phyloP scores from a whole-genome alignment of 2,888 invertebrate genomes.

The Ichneumoninae sp. region DNA sequence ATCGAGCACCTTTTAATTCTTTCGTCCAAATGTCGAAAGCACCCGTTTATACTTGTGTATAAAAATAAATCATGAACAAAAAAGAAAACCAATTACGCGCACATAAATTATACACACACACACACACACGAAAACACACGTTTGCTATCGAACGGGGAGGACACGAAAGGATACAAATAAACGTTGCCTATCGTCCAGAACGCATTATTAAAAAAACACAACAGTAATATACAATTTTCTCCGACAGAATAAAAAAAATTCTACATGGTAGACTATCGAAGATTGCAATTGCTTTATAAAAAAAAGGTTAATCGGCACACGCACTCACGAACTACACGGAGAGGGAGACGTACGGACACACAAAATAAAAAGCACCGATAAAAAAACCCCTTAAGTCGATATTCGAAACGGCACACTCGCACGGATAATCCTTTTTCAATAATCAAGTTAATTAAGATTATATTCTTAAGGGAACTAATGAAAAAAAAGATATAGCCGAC shows the following conservation, averaged over 20 bases:
- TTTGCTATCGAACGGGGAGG: not conserved
- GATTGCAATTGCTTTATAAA: not conserved
- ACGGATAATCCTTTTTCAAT: conserved; percentile 60
- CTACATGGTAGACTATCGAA: not conserved
- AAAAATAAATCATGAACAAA: conserved; percentile 13
- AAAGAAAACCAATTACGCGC: conserved; percentile 43
- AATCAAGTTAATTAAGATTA: conserved; percentile 48
- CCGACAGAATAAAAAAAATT: conserved; percentile 3
- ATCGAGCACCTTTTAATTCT: conserved; percentile 61
- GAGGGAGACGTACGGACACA: conserved; percentile 36
- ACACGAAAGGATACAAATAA: not conserved
- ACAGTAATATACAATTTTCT: not conserved
- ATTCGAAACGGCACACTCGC: conserved; percentile 64
- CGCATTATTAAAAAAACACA: not conserved
- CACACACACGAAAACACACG: conserved; percentile 2
- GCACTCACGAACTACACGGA: conserved; percentile 5
- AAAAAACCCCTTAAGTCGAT: conserved; percentile 52
- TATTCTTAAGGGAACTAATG: conserved; percentile 50
- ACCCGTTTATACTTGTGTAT: conserved; percentile 34
- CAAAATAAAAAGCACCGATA: conserved; percentile 38
- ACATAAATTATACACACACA: conserved; percentile 24
- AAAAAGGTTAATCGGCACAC: conserved; percentile 23
- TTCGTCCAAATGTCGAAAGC: conserved; percentile 46
- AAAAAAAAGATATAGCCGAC: conserved; percentile 52
- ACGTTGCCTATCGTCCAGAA: conserved; percentile 6